These are phyloP conservation scores for Byasa hedistus DNA, from an alignment of 2,888 invertebrate species.

Conservation along the genomic window DNA sequence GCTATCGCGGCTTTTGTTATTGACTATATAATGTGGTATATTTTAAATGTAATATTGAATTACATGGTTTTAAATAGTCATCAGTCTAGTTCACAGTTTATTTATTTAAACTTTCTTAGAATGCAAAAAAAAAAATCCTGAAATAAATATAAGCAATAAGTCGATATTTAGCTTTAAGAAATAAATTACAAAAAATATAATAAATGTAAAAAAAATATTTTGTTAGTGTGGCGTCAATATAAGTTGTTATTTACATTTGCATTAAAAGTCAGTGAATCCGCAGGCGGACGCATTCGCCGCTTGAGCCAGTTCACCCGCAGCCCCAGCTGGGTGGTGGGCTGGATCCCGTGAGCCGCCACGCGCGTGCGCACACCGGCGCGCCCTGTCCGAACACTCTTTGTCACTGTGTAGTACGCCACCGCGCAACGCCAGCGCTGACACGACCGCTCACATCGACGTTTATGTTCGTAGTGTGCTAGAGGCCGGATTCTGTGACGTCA, in stretches of 20 bases:
- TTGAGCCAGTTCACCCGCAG: constrained; percentile 86
- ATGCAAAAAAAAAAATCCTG: no score
- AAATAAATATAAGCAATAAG: no score
- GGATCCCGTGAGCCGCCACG: constrained; percentile 63
- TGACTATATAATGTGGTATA: no score
- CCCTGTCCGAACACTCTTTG: constrained; percentile 39
- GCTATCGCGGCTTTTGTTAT: no score
- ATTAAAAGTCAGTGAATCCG: constrained; percentile 28
- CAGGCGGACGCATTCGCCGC: constrained; percentile 88
- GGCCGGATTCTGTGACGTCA: constrained; percentile 1
- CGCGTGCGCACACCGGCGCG: constrained; percentile 36
- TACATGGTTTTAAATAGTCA: no score
- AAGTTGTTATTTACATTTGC: background rate
- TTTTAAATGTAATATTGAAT: no score
- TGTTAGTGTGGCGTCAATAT: background rate
- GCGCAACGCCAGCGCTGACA: constrained; percentile 5
- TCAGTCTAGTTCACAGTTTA: no score
- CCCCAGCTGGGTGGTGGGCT: constrained; percentile 91
- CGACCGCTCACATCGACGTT: constrained; percentile 14
- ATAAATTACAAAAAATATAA: no score
- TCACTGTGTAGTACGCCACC: constrained; percentile 43
- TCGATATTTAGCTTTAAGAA: no score
- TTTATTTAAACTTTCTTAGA: no score
- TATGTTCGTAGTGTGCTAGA: background rate
- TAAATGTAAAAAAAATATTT: no score